phyloP scores from a whole-genome alignment of 2,888 invertebrate species.

The Phalera bucephala region DNA sequence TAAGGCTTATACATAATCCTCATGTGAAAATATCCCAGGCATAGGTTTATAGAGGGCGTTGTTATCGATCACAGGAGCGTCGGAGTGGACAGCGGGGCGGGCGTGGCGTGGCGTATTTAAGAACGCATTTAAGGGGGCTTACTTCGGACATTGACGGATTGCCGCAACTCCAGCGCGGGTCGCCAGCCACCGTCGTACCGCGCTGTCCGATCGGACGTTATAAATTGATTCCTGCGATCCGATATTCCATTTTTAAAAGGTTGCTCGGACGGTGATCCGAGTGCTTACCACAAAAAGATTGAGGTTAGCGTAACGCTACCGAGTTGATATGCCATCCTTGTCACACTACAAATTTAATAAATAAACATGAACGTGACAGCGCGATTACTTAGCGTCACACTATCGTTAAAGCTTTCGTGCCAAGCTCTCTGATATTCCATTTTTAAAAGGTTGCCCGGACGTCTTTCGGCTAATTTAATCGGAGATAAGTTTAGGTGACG shows the following conservation, averaged over 20 bases:
- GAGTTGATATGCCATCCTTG: too few species aligned
- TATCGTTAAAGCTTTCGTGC: too few species aligned
- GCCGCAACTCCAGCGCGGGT: constrained; percentile 51
- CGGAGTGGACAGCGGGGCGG: constrained; percentile 51
- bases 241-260: constrained; percentile 30
- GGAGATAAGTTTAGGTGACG: constrained; percentile 5
- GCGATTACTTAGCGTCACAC: too few species aligned
- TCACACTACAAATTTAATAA: too few species aligned
- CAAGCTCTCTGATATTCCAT: constrained; percentile 31
- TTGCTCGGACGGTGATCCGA: constrained; percentile 1
- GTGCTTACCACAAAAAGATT: too few species aligned
- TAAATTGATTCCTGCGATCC: constrained; percentile 50
- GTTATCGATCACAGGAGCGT: constrained; percentile 49
- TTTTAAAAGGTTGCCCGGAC: constrained; percentile 19
- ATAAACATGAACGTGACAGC: too few species aligned
- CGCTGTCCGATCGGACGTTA: constrained; percentile 50
- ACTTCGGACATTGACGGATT: constrained; percentile 71
- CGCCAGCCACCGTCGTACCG: constrained; percentile 42
- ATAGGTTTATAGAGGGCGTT: constrained; percentile 36
- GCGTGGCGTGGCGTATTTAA: constrained; percentile 54
- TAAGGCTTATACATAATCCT: constrained; percentile 9
- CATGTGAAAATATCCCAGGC: constrained; percentile 22
- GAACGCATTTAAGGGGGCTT: constrained; percentile 72
- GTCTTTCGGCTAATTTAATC: constrained; percentile 18
- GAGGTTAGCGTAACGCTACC: too few species aligned